phyloP scores from a whole-genome alignment of 2,797 vertebrate genomes.

The Fistularia commersonii region DNA sequence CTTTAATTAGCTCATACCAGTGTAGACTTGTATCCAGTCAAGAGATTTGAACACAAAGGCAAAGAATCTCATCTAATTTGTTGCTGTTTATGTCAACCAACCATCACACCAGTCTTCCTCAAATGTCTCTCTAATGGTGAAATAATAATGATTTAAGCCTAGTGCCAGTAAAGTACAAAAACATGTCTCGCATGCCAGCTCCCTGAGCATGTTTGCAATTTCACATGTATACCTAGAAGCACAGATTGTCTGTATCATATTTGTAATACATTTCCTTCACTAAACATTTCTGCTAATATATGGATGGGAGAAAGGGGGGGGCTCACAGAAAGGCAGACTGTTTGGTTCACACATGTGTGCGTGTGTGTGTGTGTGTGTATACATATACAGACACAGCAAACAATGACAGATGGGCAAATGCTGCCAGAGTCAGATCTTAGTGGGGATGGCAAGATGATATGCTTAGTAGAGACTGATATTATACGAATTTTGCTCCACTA shows the following conservation, averaged over 20 bases:
- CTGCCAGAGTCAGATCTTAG: constrained; percentile 35
- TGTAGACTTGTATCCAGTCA: constrained; percentile 36
- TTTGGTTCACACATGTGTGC: constrained; percentile 36
- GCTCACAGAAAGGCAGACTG: constrained; percentile 40
- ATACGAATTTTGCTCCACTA: constrained; percentile 65
- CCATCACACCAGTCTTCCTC: constrained; percentile 47
- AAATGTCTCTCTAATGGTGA: constrained; percentile 35
- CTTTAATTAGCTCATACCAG: constrained; percentile 48
- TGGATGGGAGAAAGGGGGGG: constrained; percentile 40
- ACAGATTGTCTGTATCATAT: constrained; percentile 24
- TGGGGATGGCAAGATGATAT: constrained; percentile 40
- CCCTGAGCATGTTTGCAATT: constrained; percentile 26
- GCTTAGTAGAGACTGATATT: constrained; percentile 47
- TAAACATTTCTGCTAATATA: constrained; percentile 37
- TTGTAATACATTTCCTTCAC: constrained; percentile 45
- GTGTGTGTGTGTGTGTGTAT: constrained; percentile 3
- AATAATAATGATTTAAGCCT: constrained; percentile 35
- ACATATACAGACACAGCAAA: constrained; percentile 3
- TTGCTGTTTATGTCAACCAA: constrained; percentile 52
- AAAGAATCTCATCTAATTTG: constrained; percentile 39
- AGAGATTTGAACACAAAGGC: constrained; percentile 38
- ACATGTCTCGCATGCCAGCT: constrained; percentile 27
- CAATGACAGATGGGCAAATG: constrained; percentile 27
- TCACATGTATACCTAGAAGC: constrained; percentile 24
- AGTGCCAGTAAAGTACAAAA: constrained; percentile 26